Conservation (phyloP, 2,888 invertebrate genomes). For the Apotomis capreana region DNA sequence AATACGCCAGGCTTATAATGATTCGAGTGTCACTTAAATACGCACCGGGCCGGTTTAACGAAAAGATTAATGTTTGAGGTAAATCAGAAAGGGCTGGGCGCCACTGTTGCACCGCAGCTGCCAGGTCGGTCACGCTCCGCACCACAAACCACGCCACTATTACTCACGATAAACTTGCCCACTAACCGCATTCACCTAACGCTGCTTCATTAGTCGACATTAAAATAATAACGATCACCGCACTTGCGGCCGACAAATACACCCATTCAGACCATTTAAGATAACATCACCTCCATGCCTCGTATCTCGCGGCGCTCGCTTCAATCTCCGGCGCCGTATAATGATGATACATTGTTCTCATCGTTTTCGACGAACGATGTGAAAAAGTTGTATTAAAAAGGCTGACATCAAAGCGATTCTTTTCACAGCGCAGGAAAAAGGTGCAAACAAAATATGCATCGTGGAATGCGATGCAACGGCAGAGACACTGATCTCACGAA, state of each 20-base stretch:
- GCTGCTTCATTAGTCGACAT: conserved; percentile 67
- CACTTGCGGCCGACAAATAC: conserved; percentile 55
- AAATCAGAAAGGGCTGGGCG: conserved; percentile 66
- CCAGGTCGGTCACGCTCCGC: conserved; percentile 62
- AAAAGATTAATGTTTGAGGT: conserved; percentile 71
- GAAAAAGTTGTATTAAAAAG: conserved; percentile 37
- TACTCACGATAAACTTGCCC: conserved; percentile 64
- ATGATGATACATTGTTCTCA: conserved; percentile 42
- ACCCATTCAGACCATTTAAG: conserved; percentile 51
- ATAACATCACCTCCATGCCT: conserved; percentile 45
- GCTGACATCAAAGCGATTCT: conserved; percentile 62
- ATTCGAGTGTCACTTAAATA: conserved; percentile 59
- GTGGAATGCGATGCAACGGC: conserved; percentile 66
- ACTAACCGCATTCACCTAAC: conserved; percentile 67
- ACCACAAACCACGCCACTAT: conserved; percentile 65
- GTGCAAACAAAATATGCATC: conserved; percentile 65
- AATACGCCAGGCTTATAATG: conserved; percentile 44
- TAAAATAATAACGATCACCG: conserved; percentile 67
- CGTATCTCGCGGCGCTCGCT: conserved; percentile 51
- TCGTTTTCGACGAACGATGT: conserved; percentile 36
- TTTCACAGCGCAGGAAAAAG: conserved; percentile 60
- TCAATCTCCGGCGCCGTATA: conserved; percentile 44
- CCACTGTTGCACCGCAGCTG: conserved; percentile 48
- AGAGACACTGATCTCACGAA: conserved; percentile 71
- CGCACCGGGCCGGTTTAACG: conserved; percentile 61